Base-by-base conservation (phyloP, 2,888 invertebrate species). In the Cylindroiulus punctatus region DNA sequence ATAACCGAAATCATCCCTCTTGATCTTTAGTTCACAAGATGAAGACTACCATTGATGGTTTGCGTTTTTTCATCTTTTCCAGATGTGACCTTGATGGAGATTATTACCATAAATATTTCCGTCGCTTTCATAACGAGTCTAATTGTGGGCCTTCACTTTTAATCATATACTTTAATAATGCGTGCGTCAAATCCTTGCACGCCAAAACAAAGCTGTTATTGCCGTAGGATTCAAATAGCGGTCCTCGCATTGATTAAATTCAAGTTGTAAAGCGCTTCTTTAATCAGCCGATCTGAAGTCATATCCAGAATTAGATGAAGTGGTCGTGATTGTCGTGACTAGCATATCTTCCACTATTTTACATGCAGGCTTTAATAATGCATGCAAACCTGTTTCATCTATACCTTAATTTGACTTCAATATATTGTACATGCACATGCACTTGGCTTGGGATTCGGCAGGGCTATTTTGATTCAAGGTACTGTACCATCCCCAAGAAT, bases 41-140 rank as follows among this genome's bases (percentile, higher is more conserved):
- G n/a, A 57, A 57, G 57, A 14, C 5, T n/a, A n/a, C 3, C n/a
- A 57, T 57, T 57, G 57, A 57, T 57, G 19, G 57, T 57, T 12
- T n/a, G 57, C 57, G 7, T 57, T 57, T 57, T 57, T 57, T 57
- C n/a, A 14, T n/a, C 3, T 57, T n/a, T 57, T 57, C 19, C 57
- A 57, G 57, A n/a, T n/a, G n/a, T n/a, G 57, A 57, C 57, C 57
- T 57, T 57, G 57, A 57, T 57, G n/a, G 1, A 19, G 57, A 57
- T 57, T 57, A 57, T n/a, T 57, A n/a, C 57, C n/a, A n/a, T 57
- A 57, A 57, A 57, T 57, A 57, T 57, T 57, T 57, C 57, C 57
- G 57, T n/a, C 19, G 57, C n/a, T 57, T 57, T 57, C n/a, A 57
- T 57, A n/a, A 4, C 5, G 57, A 57, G 19, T 2, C 57, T 57